Conservation (phyloP, 1,140 invertebrate genomes). For the Zaprionus davidi region DNA sequence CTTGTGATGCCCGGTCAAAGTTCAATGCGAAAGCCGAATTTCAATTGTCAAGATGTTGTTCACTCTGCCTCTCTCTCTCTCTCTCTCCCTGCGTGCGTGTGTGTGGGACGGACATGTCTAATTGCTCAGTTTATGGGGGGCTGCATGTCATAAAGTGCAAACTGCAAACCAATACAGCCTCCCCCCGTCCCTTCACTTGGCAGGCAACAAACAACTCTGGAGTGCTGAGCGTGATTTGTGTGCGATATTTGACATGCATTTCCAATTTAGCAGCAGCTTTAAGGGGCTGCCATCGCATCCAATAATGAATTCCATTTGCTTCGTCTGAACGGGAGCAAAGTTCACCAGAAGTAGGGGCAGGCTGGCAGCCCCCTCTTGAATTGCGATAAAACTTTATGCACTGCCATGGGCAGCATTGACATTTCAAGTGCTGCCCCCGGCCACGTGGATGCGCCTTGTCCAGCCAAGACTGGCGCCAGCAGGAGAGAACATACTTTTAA, state of each 20-base stretch:
- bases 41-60: slow-evolving; percentile 71
- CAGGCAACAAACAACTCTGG: slow-evolving; percentile 46
- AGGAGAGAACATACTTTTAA: slow-evolving; percentile 70
- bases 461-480: slow-evolving; percentile 56
- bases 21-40: slow-evolving; percentile 76
- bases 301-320: slow-evolving; percentile 83
- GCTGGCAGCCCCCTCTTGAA: slow-evolving; percentile 4
- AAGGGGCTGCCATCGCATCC: slow-evolving; percentile 35
- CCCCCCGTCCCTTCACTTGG: neutral
- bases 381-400: slow-evolving; percentile 80
- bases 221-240: slow-evolving; percentile 63
- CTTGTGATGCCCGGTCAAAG: slow-evolving; percentile 71
- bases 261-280: slow-evolving; percentile 76
- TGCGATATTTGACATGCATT: slow-evolving; percentile 77
- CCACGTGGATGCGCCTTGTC: slow-evolving; percentile 27
- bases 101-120: slow-evolving; percentile 62
- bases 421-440: slow-evolving; percentile 67
- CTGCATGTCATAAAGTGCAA: slow-evolving; percentile 75
- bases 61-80: neutral
- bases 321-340: slow-evolving; percentile 45
- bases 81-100: neutral
- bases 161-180: slow-evolving; percentile 17
- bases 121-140: slow-evolving; percentile 73
- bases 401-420: slow-evolving; percentile 73
- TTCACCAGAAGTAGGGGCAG: neutral